Evolutionary conservation across 2,888 invertebrate species (phyloP), one percentile per base, ranked within the genome.

Genomic region (Rhagophthalmus giganteus): DNA sequence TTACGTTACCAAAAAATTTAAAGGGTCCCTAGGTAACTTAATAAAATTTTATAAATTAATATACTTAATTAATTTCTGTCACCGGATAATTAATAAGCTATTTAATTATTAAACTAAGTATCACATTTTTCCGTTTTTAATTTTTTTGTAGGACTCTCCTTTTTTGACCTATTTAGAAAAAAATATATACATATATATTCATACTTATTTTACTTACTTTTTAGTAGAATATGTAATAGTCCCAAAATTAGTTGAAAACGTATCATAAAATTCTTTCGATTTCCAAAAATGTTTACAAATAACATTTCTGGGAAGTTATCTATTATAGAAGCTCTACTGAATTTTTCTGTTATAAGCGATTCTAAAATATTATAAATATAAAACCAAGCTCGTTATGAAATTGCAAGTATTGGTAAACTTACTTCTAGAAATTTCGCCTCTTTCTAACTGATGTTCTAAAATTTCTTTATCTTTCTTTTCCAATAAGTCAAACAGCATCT

Each of bases 401-500:
- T 5, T 3, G 16, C 4, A 2, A 33, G 33, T 2, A 33, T 16
- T 27, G 2, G 10, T 2, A 9, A 11, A 16, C 74, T 68, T 68
- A 80, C 80, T 73, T 58, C 78, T 67, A 20, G 74, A 72, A 55
- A 79, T 76, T 55, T 73, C 68, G 27, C 76, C 78, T 46, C 76
- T 77, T 65, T 79, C 77, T 52, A 74, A 66, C 62, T 77, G 77
- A 60, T 79, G 81, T 59, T 80, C 78, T 37, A 75, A 72, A 46
- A 83, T 78, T 68, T 81, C 81, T 45, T 69, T 73, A 63, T 83
- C 81, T 64, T 83, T 83, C 47, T 75, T 76, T 32, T 70, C 67
- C 16, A 83, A 55, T 16, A 78, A 59, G 24, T 66, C 60, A 45
- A 76, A 69, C 10, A 82, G 62, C 47, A 75, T 71, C 33, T 61